Conservation (phyloP, 2,888 invertebrate species). For the Athripsodes cinereus region DNA sequence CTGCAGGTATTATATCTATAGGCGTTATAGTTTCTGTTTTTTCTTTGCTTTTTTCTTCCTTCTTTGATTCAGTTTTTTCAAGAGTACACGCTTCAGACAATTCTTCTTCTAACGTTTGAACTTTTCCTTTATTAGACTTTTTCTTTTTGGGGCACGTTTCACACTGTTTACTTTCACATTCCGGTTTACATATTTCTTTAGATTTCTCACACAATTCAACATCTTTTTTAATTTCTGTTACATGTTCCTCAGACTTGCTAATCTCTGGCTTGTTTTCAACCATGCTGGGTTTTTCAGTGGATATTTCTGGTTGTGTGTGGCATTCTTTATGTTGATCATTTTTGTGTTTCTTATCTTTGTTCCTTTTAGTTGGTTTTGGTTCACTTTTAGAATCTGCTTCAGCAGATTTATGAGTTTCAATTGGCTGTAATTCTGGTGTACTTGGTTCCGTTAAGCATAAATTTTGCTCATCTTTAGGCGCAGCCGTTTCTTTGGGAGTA, state of each 20-base stretch:
- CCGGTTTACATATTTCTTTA: too few relatives aligned
- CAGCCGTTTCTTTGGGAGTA: too few relatives aligned
- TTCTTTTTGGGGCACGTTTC: not conserved
- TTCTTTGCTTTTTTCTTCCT: not conserved
- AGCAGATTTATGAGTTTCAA: too few relatives aligned
- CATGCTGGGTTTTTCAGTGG: not conserved
- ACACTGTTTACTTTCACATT: not conserved
- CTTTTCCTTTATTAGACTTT: not conserved
- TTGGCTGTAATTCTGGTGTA: too few relatives aligned
- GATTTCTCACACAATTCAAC: not conserved
- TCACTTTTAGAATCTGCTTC: not conserved
- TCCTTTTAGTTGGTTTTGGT: not conserved
- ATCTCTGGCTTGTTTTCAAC: not conserved
- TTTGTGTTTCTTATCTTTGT: not conserved
- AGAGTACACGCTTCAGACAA: not conserved
- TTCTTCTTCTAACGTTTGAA: slow-evolving; percentile 1
- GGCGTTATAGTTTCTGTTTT: not conserved
- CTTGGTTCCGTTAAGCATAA: too few relatives aligned
- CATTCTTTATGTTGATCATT: not conserved
- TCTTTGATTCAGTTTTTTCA: not conserved
- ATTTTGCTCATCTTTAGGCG: too few relatives aligned
- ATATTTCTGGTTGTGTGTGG: too few relatives aligned
- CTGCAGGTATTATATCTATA: too few relatives aligned
- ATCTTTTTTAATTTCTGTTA: not conserved
- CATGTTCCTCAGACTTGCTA: not conserved